phyloP scores from a whole-genome alignment of 2,888 invertebrate genomes.

The Monochamus alternatus region DNA sequence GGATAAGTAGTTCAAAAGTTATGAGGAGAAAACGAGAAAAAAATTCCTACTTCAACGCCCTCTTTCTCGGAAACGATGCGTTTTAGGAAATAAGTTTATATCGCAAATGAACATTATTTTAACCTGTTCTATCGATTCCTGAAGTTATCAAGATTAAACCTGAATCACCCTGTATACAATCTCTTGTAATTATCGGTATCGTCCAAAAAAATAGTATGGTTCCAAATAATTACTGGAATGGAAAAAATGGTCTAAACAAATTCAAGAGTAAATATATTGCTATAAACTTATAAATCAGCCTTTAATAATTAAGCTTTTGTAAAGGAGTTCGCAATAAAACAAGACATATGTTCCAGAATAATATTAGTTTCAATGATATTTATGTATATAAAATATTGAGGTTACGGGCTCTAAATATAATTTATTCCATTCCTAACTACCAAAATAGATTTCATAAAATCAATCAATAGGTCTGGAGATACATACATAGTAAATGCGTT shows the following conservation, averaged over 20 bases:
- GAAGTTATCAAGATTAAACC: too few relatives aligned
- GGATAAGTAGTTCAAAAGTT: too few relatives aligned
- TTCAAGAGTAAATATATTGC: not conserved
- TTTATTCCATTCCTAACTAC: constrained; percentile 16
- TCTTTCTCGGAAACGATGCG: too few relatives aligned
- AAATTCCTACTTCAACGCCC: too few relatives aligned
- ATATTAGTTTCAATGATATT: constrained; percentile 19
- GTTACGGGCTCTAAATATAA: constrained; percentile 27
- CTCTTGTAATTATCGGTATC: too few relatives aligned
- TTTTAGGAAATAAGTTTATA: too few relatives aligned
- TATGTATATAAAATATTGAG: constrained; percentile 18
- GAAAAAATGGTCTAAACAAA: not conserved
- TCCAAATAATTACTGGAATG: not conserved
- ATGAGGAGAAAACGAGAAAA: too few relatives aligned
- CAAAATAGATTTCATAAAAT: constrained; percentile 26
- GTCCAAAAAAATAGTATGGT: not conserved
- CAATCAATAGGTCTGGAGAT: constrained; percentile 27
- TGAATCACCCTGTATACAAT: too few relatives aligned
- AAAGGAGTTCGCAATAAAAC: constrained; percentile 10
- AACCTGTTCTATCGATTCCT: too few relatives aligned
- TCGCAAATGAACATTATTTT: too few relatives aligned
- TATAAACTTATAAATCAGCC: constrained; percentile 2
- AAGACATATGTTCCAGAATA: constrained; percentile 16
- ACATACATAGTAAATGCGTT: constrained; percentile 18
- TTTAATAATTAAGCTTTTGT: not conserved